Evolutionary conservation across 2,113 vertebrate species (phyloP).

Genomic region (Eublepharis macularius): DNA sequence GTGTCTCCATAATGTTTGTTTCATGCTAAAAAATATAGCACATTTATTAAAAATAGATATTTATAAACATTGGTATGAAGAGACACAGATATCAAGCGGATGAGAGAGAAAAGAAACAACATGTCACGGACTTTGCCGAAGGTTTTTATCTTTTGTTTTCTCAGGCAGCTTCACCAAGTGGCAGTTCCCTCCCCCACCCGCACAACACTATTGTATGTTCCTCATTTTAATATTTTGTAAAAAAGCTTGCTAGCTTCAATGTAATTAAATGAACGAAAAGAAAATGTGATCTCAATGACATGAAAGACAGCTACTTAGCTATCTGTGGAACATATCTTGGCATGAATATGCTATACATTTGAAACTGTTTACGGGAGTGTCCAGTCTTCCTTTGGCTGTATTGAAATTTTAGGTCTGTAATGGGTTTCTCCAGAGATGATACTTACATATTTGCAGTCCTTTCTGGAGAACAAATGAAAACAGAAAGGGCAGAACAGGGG

Average conservation of each 20-base stretch:
- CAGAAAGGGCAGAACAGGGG: neutral
- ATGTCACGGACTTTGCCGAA: slow-evolving; percentile 57
- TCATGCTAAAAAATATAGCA: slow-evolving; percentile 86
- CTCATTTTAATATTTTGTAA: slow-evolving; percentile 29
- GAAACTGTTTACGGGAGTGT: slow-evolving; percentile 46
- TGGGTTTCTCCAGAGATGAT: slow-evolving; percentile 51
- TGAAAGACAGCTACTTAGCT: slow-evolving; percentile 47
- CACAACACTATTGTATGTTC: slow-evolving; percentile 47
- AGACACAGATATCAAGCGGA: slow-evolving; percentile 71
- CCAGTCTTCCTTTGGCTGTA: slow-evolving; percentile 8
- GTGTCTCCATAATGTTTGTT: slow-evolving; percentile 71
- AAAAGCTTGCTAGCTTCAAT: slow-evolving; percentile 49
- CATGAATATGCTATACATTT: slow-evolving; percentile 52
- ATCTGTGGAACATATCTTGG: slow-evolving; percentile 52
- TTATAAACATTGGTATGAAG: slow-evolving; percentile 80
- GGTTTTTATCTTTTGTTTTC: slow-evolving; percentile 55
- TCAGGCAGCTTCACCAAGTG: slow-evolving; percentile 57
- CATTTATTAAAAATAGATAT: slow-evolving; percentile 87
- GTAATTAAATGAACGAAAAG: slow-evolving; percentile 52
- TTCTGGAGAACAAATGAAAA: slow-evolving; percentile 46
- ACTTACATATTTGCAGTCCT: slow-evolving; percentile 51
- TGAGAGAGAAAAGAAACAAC: slow-evolving; percentile 66
- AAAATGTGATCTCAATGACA: slow-evolving; percentile 41
- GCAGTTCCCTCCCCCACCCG: neutral
- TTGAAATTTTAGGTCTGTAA: slow-evolving; percentile 25